Evolutionary conservation across 2,888 invertebrate species (phyloP), one percentile per base, ranked within the genome.

Genomic region (Spodoptera littoralis): DNA sequence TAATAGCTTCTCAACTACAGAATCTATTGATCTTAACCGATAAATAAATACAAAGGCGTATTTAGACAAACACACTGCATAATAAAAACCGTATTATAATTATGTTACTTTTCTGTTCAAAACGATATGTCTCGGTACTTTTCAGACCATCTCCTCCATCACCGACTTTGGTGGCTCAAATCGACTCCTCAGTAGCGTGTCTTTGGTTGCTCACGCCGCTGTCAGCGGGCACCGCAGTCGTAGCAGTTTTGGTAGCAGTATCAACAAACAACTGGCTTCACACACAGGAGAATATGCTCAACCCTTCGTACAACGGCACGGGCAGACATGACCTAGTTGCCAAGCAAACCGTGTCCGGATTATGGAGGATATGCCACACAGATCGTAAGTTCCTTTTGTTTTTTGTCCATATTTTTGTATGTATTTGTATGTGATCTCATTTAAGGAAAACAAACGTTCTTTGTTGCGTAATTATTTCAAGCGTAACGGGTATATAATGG

Each of bases 211-310:
- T 96, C 45, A 96, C 96, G 0, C 96, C 96, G 0, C 86, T 97
- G 42, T 96, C 96, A 22, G 97, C 97, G 12, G 96, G 97, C 43
- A 95, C 97, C 12, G 97, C 97, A 11, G 95, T 97, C 43, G 95
- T 96, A 11, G 96, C 97, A 47, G 97, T 97, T 18, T 93, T 96
- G 46, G 96, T 97, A 3, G 97, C 97, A 18, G 96, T 97, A 68
- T 95, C 96, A 8, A 97, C 97, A 3, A 97, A 97, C 87, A 97
- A 97, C 91, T 98, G 98, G 98, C 95, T 98, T 27, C 96, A 97
- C 79, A 98, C 98, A 4, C 97, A 98, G 87, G 98, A 98, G 89
- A 97, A 97, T 88, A 96, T 98, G 95, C 96, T 96, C 63, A 97
- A 97, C 90, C 96, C 96, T 11, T 93, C 95, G 55, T 97, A 96